phyloP scores from a whole-genome alignment of 1,140 invertebrate genomes.

The Caerostris extrusa region DNA sequence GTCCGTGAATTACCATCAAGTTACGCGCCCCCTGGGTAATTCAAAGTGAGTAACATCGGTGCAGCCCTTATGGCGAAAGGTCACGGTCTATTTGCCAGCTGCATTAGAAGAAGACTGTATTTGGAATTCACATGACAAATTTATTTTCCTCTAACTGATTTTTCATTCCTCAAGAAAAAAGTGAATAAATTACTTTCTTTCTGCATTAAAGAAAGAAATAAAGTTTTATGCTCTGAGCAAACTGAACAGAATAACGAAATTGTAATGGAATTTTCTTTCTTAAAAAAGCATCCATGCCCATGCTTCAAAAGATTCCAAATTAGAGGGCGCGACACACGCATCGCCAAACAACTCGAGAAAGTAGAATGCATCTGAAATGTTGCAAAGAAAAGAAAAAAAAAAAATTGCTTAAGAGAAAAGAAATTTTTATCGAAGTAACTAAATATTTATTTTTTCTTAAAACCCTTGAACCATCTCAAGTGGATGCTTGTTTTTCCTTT shows the following conservation, averaged over 20 bases:
- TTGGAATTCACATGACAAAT: too few species aligned
- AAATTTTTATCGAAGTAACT: background rate
- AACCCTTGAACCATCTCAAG: background rate
- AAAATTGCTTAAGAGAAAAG: background rate
- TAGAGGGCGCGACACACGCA: background rate
- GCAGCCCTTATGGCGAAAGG: too few species aligned
- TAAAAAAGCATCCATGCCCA: too few species aligned
- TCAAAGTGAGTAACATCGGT: too few species aligned
- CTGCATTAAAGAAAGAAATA: too few species aligned
- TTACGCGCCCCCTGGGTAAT: too few species aligned
- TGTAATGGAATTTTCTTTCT: background rate
- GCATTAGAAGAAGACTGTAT: too few species aligned
- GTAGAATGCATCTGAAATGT: background rate
- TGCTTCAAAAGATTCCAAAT: background rate
- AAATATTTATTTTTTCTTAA: background rate
- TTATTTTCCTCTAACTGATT: too few species aligned
- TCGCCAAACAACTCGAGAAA: background rate
- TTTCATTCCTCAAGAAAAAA: too few species aligned
- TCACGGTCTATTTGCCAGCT: too few species aligned
- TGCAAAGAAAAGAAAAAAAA: background rate
- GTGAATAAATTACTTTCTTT: too few species aligned
- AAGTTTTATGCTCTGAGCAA: background rate
- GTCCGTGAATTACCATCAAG: too few species aligned
- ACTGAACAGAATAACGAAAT: slow-evolving; percentile 13
- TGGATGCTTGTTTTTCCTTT: background rate